Conservation (phyloP, 2,113 vertebrate species). For the Callionymus lyra region DNA sequence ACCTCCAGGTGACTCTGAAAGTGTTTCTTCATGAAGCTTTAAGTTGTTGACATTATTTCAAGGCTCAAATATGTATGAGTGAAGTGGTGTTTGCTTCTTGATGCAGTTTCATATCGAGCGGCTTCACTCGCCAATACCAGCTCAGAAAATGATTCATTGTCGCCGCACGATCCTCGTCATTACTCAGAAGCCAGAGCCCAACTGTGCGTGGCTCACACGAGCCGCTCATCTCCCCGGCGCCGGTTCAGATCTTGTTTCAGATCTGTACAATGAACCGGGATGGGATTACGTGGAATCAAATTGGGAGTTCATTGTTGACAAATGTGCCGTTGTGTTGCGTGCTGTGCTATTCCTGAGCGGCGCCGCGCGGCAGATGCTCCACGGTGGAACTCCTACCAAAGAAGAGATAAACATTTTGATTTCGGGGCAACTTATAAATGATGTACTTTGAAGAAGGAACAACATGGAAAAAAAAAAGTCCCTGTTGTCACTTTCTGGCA, state of each 20-base stretch:
- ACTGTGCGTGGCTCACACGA: too few species aligned
- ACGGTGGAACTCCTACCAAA: constrained; percentile 6
- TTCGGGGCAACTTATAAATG: constrained; percentile 1
- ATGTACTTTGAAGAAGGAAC: constrained; percentile 13
- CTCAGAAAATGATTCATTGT: too few species aligned
- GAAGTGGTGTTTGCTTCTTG: too few species aligned
- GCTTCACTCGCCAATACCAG: too few species aligned
- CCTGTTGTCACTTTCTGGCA: constrained; percentile 10
- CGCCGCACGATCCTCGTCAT: too few species aligned
- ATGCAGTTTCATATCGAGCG: too few species aligned
- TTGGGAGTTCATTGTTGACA: constrained; percentile 23
- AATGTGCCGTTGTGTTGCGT: constrained; percentile 4
- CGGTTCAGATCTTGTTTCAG: constrained; percentile 4
- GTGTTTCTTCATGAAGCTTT: too few species aligned
- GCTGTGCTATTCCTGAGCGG: constrained; percentile 5
- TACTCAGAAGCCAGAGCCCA: too few species aligned
- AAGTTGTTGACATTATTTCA: too few species aligned
- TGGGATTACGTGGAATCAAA: constrained; percentile 28
- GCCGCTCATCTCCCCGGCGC: too few species aligned
- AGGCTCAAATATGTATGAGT: too few species aligned
- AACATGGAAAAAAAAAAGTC: constrained; percentile 2
- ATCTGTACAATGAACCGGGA: constrained; percentile 19
- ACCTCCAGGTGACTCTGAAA: too few species aligned
- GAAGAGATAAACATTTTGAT: constrained; percentile 6
- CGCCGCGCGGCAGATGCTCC: constrained; percentile 1